phyloP scores from a whole-genome alignment of 2,113 vertebrate genomes.

The Litocranius walleri region DNA sequence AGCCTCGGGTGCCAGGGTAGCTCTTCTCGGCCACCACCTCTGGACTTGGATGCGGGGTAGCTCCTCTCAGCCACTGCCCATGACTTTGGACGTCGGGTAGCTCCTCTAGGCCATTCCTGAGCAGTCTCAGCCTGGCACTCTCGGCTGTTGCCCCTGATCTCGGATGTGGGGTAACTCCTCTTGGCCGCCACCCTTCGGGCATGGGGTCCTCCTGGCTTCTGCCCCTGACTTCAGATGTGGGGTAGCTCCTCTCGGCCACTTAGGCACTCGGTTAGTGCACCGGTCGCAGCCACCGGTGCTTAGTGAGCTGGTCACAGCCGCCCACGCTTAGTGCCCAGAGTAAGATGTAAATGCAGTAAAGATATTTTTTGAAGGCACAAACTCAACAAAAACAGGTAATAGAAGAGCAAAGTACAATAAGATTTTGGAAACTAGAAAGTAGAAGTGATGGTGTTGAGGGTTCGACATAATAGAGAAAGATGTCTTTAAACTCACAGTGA shows the following conservation, averaged over 20 bases:
- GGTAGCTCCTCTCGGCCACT: too few species aligned
- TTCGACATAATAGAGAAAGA: background rate
- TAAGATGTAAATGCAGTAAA: background rate
- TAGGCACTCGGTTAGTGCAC: rapidly evolving
- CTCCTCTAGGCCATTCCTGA: too few species aligned
- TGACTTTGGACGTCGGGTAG: rapidly evolving
- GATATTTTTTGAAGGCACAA: background rate
- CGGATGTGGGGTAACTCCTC: too few species aligned
- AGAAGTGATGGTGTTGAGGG: background rate
- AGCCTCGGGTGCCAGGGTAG: too few species aligned
- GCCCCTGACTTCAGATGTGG: too few species aligned
- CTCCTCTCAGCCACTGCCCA: too few species aligned
- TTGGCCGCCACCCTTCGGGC: too few species aligned
- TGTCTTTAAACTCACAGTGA: background rate
- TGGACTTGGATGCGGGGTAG: rapidly evolving
- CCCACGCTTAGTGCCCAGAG: background rate
- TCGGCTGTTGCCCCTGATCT: too few species aligned
- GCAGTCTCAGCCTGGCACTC: too few species aligned
- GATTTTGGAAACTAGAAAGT: background rate
- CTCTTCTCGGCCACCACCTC: too few species aligned
- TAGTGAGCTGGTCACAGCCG: rapidly evolving
- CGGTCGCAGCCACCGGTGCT: rapidly evolving
- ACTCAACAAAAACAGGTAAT: background rate
- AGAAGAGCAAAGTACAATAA: background rate
- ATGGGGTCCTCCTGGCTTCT: too few species aligned